Evolutionary conservation across 2,888 invertebrate genomes (phyloP), one percentile per base, ranked within the genome.

Genomic region (Andricus curvator): DNA sequence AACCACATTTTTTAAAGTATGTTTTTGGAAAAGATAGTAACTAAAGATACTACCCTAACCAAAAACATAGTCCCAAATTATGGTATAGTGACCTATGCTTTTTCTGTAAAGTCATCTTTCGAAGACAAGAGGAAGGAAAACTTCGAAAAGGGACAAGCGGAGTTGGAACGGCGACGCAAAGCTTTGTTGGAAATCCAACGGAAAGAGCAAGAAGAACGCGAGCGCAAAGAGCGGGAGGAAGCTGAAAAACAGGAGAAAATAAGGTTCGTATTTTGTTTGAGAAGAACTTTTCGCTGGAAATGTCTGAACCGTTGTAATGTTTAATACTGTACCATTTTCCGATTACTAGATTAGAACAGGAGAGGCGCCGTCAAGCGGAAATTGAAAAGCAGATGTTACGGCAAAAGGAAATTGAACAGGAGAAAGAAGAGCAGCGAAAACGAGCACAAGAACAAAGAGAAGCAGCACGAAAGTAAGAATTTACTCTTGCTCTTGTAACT

Each of bases 51-150:
- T 33, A 8, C 33, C 3, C 33, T 33, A 33, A 33, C 5, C 0
- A 8, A 33, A 33, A 33, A 6, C 8, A 1, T 1, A 33, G 37
- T 9, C 37, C 37, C 8, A 37, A 37, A 37, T 37, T 37, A 9
- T 8, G 1, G 37, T 37, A 37, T 0, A 9, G 8, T 37, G 33
- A 33, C 37, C 8, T 9, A 8, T 37, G 37, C 17, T 8, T 1
- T 64, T 60, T 22, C 56, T n/a, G n/a, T 60, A 60, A 17, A 48
- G 81, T 95, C 95, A 82, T 96, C 98, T 0, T 99, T 99, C 93
- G 99, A 99, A 91, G 99, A 99, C 91, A 97, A 98, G 89, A 94
- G 99, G 4, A 96, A 98, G 90, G 99, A 99, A 93, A 99, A 99
- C 93, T 98, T 98, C 93, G 99, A 99, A 85, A 97, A 99, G 85